Conservation (phyloP, 2,113 vertebrate genomes). For the Trinectes maculatus region DNA sequence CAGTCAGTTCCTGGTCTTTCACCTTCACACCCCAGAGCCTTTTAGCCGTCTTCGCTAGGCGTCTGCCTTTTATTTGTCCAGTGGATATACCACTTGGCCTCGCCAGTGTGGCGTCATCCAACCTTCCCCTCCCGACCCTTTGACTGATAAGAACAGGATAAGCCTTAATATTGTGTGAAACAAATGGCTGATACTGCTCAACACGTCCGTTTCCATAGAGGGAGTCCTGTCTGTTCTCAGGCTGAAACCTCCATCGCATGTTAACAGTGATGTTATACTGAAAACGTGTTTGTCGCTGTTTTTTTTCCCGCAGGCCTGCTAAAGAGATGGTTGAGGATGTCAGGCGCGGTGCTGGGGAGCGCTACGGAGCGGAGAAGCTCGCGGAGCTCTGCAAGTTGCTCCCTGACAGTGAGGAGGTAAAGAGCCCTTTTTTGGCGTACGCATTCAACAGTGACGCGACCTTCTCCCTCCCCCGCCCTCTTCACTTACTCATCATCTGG, state of each 20-base stretch:
- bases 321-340: constrained; percentile 83
- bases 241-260: background rate
- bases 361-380: constrained; percentile 82
- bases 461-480: background rate
- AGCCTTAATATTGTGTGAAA: constrained; percentile 39
- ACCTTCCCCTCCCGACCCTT: constrained; percentile 8
- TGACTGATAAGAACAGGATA: constrained; percentile 60
- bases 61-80: constrained; percentile 58
- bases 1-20: constrained; percentile 41
- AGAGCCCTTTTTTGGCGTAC: constrained; percentile 23
- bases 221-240: background rate
- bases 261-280: constrained; percentile 51
- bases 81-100: constrained; percentile 35
- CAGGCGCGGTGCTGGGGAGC: constrained; percentile 74
- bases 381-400: constrained; percentile 83
- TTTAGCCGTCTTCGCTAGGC: constrained; percentile 8
- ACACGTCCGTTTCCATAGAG: background rate
- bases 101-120: constrained; percentile 54
- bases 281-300: constrained; percentile 9
- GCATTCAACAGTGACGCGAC: constrained; percentile 30
- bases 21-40: constrained; percentile 37
- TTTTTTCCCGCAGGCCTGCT: constrained; percentile 70
- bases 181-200: constrained; percentile 28
- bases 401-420: constrained; percentile 83
- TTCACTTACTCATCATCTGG: constrained; percentile 58